Evolutionary conservation across 2,888 invertebrate genomes (phyloP).

Genomic region (Julus scandinavius): DNA sequence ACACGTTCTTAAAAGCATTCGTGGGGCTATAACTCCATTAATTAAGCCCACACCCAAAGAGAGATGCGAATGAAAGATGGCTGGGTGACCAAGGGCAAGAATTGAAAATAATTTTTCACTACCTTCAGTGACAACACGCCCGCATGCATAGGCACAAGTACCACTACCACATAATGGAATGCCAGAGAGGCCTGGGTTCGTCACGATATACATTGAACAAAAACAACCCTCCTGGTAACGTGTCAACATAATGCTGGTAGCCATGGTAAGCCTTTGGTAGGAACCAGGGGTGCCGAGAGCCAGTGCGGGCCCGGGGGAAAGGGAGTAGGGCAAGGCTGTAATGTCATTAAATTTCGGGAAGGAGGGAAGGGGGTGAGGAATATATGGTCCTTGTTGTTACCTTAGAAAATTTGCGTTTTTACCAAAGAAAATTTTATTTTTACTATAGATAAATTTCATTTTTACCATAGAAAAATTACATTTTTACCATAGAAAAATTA

Average conservation of each 20-base stretch:
- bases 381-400: no score
- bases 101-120: constrained; percentile 28
- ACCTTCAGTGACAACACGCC: constrained; percentile 39
- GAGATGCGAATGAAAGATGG: constrained; percentile 42
- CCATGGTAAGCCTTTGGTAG: neutral
- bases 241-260: neutral
- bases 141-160: neutral
- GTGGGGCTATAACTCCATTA: constrained; percentile 46
- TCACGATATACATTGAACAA: neutral
- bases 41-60: constrained; percentile 41
- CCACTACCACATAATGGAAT: neutral
- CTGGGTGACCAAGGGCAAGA: constrained; percentile 40
- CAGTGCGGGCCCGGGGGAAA: no score
- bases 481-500: no score
- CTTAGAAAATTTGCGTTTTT: no score
- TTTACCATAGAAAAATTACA: no score
- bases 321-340: no score
- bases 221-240: constrained; percentile 1
- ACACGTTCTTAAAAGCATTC: constrained; percentile 22
- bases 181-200: neutral
- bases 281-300: no score
- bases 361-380: no score
- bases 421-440: no score
- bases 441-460: no score
- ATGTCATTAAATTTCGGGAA: no score